These are phyloP conservation scores for Dusona sp. DNA, from an alignment of 2,888 invertebrate species.

Conservation along the genomic window DNA sequence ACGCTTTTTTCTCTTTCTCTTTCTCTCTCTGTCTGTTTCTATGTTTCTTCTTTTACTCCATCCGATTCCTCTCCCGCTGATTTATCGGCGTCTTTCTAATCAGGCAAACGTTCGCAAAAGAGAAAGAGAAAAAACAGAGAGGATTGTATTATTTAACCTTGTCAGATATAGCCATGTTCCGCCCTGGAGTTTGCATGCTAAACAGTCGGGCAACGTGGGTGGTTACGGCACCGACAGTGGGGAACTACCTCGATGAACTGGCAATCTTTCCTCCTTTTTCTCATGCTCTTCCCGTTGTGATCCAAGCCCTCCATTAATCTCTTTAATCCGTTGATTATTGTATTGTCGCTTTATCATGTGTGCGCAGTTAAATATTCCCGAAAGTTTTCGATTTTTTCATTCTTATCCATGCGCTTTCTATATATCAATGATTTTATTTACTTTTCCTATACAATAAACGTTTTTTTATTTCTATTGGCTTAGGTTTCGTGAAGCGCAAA, in stretches of 20 bases:
- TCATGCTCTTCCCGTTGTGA: constrained; percentile 9
- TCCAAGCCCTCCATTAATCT: constrained; percentile 35
- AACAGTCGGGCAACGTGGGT: constrained; percentile 83
- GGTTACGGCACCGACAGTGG: constrained; percentile 72
- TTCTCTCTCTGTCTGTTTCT: constrained; percentile 23
- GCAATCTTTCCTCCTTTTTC: constrained; percentile 47
- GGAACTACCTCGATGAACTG: constrained; percentile 44
- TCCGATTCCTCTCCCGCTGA: constrained; percentile 65
- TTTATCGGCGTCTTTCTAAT: constrained; percentile 81
- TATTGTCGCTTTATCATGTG: constrained; percentile 21
- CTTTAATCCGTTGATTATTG: constrained; percentile 59
- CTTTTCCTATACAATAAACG: not conserved
- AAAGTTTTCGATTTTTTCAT: not conserved
- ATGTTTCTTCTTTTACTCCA: constrained; percentile 21
- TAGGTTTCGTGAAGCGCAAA: constrained; percentile 80
- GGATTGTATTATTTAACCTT: constrained; percentile 82
- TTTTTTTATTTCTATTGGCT: constrained; percentile 59
- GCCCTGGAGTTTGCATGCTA: constrained; percentile 80
- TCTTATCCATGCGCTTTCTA: not conserved
- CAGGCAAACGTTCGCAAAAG: constrained; percentile 72
- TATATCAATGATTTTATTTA: not conserved
- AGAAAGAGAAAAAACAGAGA: constrained; percentile 70
- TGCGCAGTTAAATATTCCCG: not conserved
- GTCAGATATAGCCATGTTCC: constrained; percentile 80
- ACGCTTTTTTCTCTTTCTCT: constrained; percentile 39